These are phyloP conservation scores for Podilymbus podiceps DNA, from an alignment of 2,113 vertebrate species.

Conservation along the genomic window DNA sequence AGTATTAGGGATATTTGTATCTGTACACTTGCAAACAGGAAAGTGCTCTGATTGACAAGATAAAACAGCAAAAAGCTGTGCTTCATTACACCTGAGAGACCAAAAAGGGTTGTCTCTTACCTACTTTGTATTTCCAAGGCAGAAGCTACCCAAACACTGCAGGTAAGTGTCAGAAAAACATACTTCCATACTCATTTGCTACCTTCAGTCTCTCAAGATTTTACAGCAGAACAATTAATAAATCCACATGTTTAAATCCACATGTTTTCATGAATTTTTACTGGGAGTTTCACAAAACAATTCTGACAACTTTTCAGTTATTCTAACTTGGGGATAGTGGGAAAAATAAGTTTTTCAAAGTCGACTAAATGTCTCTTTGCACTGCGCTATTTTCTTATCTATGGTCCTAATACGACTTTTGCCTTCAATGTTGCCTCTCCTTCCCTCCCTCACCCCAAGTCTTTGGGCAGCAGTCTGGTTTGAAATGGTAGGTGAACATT, in stretches of 20 bases:
- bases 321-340: neutral
- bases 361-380: neutral
- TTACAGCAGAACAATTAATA: neutral
- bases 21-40: neutral
- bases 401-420: neutral
- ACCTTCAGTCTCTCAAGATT: neutral
- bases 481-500: neutral
- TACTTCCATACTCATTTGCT: neutral
- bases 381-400: neutral
- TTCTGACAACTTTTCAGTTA: neutral
- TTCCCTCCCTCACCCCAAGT: neutral
- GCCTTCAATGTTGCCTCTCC: neutral
- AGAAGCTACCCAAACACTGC: neutral
- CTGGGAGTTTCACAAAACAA: neutral
- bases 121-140: neutral
- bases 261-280: neutral
- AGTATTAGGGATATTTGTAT: neutral
- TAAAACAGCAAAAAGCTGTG: neutral
- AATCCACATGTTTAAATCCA: neutral
- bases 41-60: neutral
- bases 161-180: too few relatives aligned
- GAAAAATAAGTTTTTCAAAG: neutral
- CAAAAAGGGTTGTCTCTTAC: neutral
- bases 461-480: neutral
- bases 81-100: neutral